Conservation (phyloP, 2,113 vertebrate species). For the Toxostoma redivivum region DNA sequence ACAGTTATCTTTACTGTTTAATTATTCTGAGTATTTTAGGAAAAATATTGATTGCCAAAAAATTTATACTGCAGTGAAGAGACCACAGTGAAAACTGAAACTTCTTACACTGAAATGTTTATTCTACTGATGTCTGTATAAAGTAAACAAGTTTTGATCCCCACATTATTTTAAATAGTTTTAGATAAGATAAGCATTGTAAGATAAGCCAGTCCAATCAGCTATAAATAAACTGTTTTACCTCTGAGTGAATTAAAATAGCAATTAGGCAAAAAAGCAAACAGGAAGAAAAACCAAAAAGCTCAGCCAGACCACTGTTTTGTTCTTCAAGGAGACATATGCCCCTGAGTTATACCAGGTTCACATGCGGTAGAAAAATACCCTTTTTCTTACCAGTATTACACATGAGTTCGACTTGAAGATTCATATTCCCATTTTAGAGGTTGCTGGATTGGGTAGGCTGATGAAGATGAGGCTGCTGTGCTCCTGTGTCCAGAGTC, state of each 20-base stretch:
- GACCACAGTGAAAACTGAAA: background rate
- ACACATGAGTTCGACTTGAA: background rate
- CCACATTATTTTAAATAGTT: background rate
- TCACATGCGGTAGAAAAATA: background rate
- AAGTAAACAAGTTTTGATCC: background rate
- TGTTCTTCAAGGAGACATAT: background rate
- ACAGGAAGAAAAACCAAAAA: background rate
- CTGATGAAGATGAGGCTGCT: background rate
- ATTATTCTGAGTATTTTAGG: background rate
- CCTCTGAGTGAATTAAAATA: background rate
- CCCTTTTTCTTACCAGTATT: background rate
- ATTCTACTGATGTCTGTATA: background rate
- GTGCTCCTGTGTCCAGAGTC: background rate
- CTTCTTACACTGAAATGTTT: background rate
- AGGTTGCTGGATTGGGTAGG: background rate
- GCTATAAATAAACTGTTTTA: background rate
- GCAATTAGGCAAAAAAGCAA: background rate
- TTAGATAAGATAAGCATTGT: background rate
- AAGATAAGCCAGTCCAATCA: background rate
- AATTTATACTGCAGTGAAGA: background rate
- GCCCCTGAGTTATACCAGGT: background rate
- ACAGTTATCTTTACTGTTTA: background rate
- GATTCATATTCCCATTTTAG: background rate
- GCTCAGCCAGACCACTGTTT: background rate
- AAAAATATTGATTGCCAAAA: background rate